Evolutionary conservation across 1,140 invertebrate species (phyloP).

Genomic region (Drosophila aff.): DNA sequence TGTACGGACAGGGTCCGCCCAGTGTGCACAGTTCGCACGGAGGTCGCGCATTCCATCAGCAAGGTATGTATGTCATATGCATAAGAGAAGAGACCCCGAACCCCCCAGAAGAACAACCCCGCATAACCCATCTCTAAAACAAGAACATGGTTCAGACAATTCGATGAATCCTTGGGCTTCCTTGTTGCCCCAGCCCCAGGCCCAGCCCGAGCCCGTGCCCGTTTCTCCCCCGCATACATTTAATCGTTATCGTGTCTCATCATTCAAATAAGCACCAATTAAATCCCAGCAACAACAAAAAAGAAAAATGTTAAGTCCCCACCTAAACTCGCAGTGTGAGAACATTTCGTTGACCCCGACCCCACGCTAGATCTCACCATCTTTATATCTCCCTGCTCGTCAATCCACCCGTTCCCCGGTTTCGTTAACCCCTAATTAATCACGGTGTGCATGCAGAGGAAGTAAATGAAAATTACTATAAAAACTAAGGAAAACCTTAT

Average conservation of each 20-base stretch:
- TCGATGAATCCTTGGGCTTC: conserved; percentile 23
- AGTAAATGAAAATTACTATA: conserved; percentile 4
- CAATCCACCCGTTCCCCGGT: conserved; percentile 2
- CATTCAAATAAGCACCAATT: conserved; percentile 38
- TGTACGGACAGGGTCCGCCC: conserved; percentile 94
- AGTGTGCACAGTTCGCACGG: conserved; percentile 92
- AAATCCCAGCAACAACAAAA: conserved; percentile 12
- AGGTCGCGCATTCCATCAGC: conserved; percentile 90
- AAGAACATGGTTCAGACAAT: conserved; percentile 20
- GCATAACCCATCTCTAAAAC: conserved; percentile 20
- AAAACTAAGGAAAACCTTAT: background rate
- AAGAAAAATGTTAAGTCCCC: conserved; percentile 9
- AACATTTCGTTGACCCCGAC: background rate
- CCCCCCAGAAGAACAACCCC: conserved; percentile 3
- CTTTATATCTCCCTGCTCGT: conserved; percentile 26
- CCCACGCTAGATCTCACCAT: conserved; percentile 18
- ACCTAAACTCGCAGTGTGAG: conserved; percentile 19
- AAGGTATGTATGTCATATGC: conserved; percentile 88
- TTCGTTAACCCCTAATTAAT: conserved; percentile 25
- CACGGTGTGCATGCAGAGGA: conserved; percentile 31
- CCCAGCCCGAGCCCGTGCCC: background rate
- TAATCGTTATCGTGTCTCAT: conserved; percentile 49
- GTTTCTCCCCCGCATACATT: conserved; percentile 30
- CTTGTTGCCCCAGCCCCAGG: background rate
- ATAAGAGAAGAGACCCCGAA: conserved; percentile 32